Percentiles rank a stretch among this genome's conserved stretches.
phyloP scores from a whole-genome alignment of 2,797 vertebrate genomes.

The Alexandromys oeconomus region DNA sequence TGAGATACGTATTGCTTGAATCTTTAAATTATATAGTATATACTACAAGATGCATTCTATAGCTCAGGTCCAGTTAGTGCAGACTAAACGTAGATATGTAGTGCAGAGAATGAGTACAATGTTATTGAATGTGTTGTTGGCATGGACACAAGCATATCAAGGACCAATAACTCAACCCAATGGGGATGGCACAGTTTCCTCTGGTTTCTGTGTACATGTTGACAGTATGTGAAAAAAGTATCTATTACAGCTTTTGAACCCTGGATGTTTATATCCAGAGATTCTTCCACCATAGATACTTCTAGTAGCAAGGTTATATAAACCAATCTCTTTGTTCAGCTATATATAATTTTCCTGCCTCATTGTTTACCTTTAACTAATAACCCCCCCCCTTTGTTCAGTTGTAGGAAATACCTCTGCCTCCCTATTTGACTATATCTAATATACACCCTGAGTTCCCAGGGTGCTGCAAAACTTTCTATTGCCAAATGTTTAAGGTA shows the following conservation, averaged over 20 bases:
- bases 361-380: neutral
- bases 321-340: neutral
- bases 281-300: neutral
- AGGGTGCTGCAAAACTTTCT: neutral
- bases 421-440: neutral
- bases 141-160: neutral
- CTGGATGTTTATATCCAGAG: too few species aligned
- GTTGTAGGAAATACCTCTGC: neutral
- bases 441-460: neutral
- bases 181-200: too few species aligned
- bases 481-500: conserved; percentile 9
- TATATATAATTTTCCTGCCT: neutral
- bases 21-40: neutral
- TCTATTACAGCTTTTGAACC: too few species aligned
- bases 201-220: neutral
- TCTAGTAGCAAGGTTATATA: neutral
- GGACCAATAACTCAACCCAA: neutral
- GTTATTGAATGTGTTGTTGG: too few species aligned
- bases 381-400: neutral
- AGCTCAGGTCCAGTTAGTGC: neutral
- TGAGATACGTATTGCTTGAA: neutral
- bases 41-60: neutral
- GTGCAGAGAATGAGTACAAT: too few species aligned
- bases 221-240: neutral
- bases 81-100: neutral